Base-by-base conservation (phyloP, 2,113 vertebrate genomes). In the Actenoides lindsayi region DNA sequence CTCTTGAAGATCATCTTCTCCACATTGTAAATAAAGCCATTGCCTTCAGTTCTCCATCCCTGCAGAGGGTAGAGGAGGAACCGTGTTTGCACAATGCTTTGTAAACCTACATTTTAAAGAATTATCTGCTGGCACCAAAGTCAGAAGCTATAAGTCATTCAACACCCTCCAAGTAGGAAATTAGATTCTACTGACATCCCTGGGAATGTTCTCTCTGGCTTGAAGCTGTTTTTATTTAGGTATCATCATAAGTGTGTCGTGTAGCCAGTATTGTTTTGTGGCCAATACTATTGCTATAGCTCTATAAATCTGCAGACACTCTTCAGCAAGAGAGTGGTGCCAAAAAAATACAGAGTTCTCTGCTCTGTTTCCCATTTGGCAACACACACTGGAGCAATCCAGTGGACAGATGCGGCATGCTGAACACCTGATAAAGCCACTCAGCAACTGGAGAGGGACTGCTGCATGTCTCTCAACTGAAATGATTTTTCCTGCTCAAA, bases 241-340 rank as follows among this genome's bases (percentile, higher is more conserved):
- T 95, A 91, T 76, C 78, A 64, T 54, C 2, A 0, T 57, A 87
- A 96, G 46, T 19, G 69, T 85, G 77, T 76, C 62, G 53, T 93
- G 74, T 53, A 87, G 95, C 95, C 96, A 96, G 54, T 75, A 94
- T 95, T 94, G 91, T 96, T 94, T 77, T 77, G 84, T 94, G 74
- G 87, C 94, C 94, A 96, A 28, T 50, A 35, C 70, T 94, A 74
- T 82, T 89, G 84, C 94, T 94, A 92, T 94, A 94, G 89, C 91
- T 87, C 95, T 77, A 96, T 92, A 95, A 96, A 94, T 94, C 96
- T 95, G 81, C 81, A 95, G 74, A 84, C 94, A 94, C 83, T 89
- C 94, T 75, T 68, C 62, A 78, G 63, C 6, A 75, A 60, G 62
- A 87, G 13, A 28, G 42, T 13, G 67, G 83, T 57, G 95, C 93